Base-by-base conservation (phyloP, 2,113 vertebrate species). In the Sinocyclocheilus rhinocerous region DNA sequence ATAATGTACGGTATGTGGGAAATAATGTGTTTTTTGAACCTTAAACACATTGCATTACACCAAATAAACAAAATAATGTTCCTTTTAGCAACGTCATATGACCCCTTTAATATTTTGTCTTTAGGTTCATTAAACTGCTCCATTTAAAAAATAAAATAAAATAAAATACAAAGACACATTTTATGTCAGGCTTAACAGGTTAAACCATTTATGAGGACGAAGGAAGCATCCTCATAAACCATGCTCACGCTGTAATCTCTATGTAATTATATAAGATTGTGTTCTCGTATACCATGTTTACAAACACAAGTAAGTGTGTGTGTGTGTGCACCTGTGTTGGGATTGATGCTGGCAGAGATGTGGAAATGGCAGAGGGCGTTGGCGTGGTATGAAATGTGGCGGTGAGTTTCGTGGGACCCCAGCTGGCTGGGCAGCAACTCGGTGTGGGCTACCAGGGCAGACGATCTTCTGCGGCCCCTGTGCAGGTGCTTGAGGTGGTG, bases 291-390 rank as follows among this genome's bases (percentile, higher is more conserved):
- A 67, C 4, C 24, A 33, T 33, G 15, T 55, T 45, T 45, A 3
- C 42, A 48, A 48, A 12, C 45, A 48, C 10, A 48, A 13, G 48
- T 48, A 3, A 48, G 45, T 48, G 45, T 39, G 39, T 39, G 42
- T 45, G 42, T 48, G 10, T 5, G 45, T 4, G 90, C 92, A 99
- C 98, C 98, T 96, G 97, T 98, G 86, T 93, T 95, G 22, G 98
- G 98, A 92, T 98, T 99, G 94, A 99, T 98, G 93, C 97, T 99
- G 72, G 98, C 97, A 24, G 98, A 97, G 90, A 99, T 99, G 88
- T 99, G 98, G 90, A 99, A 99, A 92, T 99, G 98, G 90, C 97
- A 98, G 76, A 99, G 96, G 1, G 96, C 96, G 52, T 97, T 99
- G 84, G 96, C 96, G 0, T 98, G 96, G 89, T 99, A 97, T 24